phyloP scores from a whole-genome alignment of 2,888 invertebrate species.

The Elysia crispata region DNA sequence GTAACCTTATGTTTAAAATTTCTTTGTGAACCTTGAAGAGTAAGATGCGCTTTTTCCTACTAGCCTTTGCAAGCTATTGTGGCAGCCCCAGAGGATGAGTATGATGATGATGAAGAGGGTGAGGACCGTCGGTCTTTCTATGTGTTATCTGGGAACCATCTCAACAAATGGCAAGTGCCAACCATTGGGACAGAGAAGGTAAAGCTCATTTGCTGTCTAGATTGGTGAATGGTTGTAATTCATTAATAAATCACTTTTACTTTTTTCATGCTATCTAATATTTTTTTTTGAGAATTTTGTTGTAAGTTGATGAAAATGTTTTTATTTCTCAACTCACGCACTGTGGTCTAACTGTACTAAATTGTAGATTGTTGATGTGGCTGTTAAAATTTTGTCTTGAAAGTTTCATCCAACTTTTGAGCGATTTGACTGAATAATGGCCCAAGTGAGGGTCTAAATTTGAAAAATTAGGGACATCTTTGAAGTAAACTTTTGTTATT shows the following conservation, averaged over 20 bases:
- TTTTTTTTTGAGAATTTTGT: too few relatives aligned
- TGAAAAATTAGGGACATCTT: too few relatives aligned
- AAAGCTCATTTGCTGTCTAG: not conserved
- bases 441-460: too few relatives aligned
- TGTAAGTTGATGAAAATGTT: too few relatives aligned
- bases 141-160: slow-evolving; percentile 86
- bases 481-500: too few relatives aligned
- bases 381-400: too few relatives aligned
- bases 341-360: not conserved
- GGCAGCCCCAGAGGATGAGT: slow-evolving; percentile 70
- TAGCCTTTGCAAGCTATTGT: slow-evolving; percentile 68
- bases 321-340: not conserved
- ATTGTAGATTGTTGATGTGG: too few relatives aligned
- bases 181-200: slow-evolving; percentile 82
- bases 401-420: too few relatives aligned
- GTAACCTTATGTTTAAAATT: not conserved
- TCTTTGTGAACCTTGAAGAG: not conserved
- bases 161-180: slow-evolving; percentile 89
- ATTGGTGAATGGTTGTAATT: too few relatives aligned
- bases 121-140: slow-evolving; percentile 82
- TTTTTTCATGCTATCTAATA: too few relatives aligned
- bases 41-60: slow-evolving; percentile 23
- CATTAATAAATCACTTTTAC: too few relatives aligned
- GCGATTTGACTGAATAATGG: too few relatives aligned
- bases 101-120: slow-evolving; percentile 63